phyloP scores from a whole-genome alignment of 2,888 invertebrate genomes.

The Cheilosia grossa region DNA sequence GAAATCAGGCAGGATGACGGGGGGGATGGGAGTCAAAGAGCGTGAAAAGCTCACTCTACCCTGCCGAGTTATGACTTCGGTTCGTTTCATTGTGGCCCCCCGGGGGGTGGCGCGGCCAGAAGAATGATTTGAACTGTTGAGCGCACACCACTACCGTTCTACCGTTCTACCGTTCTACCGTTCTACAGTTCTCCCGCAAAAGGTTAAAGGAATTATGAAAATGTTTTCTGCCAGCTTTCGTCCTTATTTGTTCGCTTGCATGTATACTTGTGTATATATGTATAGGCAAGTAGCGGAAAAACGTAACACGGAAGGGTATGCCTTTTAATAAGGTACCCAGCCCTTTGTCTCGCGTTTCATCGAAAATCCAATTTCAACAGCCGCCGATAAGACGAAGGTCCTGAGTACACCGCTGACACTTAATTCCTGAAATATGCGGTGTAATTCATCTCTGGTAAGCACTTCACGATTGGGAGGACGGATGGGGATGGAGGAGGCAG shows the following conservation, averaged over 20 bases:
- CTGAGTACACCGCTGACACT: slow-evolving; percentile 52
- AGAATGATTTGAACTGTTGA: slow-evolving; percentile 71
- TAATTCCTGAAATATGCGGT: slow-evolving; percentile 66
- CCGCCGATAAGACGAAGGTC: slow-evolving; percentile 50
- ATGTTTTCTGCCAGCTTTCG: slow-evolving; percentile 60
- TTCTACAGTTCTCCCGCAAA: slow-evolving; percentile 21
- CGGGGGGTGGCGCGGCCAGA: slow-evolving; percentile 4
- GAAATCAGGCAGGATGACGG: slow-evolving; percentile 57
- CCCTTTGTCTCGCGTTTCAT: slow-evolving; percentile 51
- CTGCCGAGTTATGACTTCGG: slow-evolving; percentile 61
- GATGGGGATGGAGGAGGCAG: neutral
- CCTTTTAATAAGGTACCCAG: slow-evolving; percentile 65
- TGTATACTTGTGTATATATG: neutral
- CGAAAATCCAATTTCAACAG: slow-evolving; percentile 63
- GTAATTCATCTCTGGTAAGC: slow-evolving; percentile 50
- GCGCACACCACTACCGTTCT: slow-evolving; percentile 23
- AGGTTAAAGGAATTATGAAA: slow-evolving; percentile 72
- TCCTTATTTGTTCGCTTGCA: slow-evolving; percentile 63
- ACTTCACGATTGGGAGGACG: slow-evolving; percentile 30
- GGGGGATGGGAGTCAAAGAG: slow-evolving; percentile 62
- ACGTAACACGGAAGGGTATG: slow-evolving; percentile 58
- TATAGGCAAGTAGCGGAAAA: slow-evolving; percentile 13
- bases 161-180: slow-evolving; percentile 23
- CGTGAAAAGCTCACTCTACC: slow-evolving; percentile 71
- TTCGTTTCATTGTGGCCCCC: slow-evolving; percentile 65